Percentiles rank a stretch among this genome's conserved stretches.
Conservation (phyloP, 2,888 invertebrate species). For the Scelioninae gen. 1 region DNA sequence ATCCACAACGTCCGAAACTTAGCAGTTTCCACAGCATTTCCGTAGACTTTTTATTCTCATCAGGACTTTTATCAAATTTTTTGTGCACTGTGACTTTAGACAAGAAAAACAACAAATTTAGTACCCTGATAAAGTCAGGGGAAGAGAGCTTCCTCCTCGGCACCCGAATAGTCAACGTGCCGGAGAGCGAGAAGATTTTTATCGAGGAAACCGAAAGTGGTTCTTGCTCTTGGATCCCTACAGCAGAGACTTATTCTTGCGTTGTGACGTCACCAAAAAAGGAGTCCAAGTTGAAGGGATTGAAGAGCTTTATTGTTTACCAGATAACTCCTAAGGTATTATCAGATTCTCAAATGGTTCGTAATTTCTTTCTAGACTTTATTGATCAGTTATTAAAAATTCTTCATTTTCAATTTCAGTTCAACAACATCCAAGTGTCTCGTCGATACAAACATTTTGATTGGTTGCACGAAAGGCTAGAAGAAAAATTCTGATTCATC, state of each 20-base stretch:
- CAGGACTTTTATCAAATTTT: too few species aligned
- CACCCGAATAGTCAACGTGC: conserved; percentile 88
- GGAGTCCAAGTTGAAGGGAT: conserved; percentile 97
- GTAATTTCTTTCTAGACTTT: too few species aligned
- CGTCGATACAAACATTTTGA: conserved; percentile 99
- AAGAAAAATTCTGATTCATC: conserved; percentile 96
- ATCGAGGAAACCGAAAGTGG: conserved; percentile 90
- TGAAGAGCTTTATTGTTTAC: conserved; percentile 99
- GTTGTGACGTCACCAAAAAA: conserved; percentile 97
- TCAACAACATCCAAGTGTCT: conserved; percentile 96
- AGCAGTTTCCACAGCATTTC: too few species aligned
- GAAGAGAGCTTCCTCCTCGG: conserved; percentile 95
- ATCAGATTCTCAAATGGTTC: background rate
- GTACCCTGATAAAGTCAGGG: conserved; percentile 95
- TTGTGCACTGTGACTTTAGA: too few species aligned
- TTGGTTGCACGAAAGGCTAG: conserved; percentile 97
- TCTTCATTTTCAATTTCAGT: conserved; percentile 84
- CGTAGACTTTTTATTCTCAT: too few species aligned
- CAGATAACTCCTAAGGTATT: conserved; percentile 94
- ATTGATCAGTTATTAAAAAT: too few species aligned
- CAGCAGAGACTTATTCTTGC: conserved; percentile 91
- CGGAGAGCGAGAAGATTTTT: conserved; percentile 89
- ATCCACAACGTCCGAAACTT: too few species aligned
- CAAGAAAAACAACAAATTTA: conserved; percentile 92
- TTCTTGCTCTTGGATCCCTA: conserved; percentile 91